Conservation (phyloP, 2,888 invertebrate genomes). For the Dryocosmus kuriphilus region DNA sequence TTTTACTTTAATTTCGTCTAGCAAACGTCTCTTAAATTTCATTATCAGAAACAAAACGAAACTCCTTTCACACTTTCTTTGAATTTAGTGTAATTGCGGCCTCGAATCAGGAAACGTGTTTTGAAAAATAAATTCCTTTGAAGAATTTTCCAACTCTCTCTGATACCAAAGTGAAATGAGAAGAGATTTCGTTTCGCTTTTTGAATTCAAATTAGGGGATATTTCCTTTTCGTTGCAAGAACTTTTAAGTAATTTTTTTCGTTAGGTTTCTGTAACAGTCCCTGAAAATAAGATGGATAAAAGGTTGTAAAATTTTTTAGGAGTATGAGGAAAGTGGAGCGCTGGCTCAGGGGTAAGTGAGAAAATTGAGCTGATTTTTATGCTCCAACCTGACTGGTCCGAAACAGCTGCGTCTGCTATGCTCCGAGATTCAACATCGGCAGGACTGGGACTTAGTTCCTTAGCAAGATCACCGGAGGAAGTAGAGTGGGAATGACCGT, state of each 20-base stretch:
- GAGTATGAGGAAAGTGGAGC: slow-evolving; percentile 29
- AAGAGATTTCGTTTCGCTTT: no score
- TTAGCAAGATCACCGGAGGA: slow-evolving; percentile 78
- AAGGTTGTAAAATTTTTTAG: not conserved
- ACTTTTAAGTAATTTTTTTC: not conserved
- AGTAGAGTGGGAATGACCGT: slow-evolving; percentile 90
- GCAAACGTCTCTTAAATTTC: not conserved
- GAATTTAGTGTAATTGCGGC: no score
- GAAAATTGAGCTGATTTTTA: slow-evolving; percentile 80
- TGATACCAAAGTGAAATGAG: no score
- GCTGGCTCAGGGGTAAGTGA: slow-evolving; percentile 76
- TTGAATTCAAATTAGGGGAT: no score
- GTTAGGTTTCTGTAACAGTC: not conserved
- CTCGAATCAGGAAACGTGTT: no score
- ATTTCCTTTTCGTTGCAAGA: not conserved
- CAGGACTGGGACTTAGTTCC: slow-evolving; percentile 78
- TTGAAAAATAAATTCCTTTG: no score
- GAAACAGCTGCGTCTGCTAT: slow-evolving; percentile 77
- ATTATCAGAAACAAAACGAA: no score
- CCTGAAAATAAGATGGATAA: not conserved
- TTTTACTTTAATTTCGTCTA: not conserved
- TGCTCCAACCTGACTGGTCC: slow-evolving; percentile 79
- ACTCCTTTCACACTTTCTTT: no score
- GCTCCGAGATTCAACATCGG: slow-evolving; percentile 78
- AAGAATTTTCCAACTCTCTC: no score